Conservation (phyloP, 2,888 invertebrate species). For the Dasysyrphus albostriatus region DNA sequence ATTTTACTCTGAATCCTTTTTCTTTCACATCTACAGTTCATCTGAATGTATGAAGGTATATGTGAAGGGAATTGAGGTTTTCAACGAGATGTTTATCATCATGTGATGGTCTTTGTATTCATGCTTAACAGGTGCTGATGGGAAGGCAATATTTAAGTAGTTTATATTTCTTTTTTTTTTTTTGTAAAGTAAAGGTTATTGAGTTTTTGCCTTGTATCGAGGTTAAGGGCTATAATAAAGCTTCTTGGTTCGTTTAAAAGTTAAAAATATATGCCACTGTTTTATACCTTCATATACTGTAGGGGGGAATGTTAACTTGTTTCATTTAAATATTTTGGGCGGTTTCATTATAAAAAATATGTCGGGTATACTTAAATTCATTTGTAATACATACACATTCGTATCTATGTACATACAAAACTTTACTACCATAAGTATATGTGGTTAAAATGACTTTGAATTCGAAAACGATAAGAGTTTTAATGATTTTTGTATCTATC, state of each 20-base stretch:
- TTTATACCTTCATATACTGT: background rate
- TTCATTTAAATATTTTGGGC: background rate
- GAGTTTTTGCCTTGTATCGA: conserved; percentile 9
- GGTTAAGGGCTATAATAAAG: conserved; percentile 6
- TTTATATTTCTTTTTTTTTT: too few species aligned
- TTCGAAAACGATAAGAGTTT: too few species aligned
- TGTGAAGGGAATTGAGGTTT: conserved; percentile 48
- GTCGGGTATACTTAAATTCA: background rate
- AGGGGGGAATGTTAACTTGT: background rate
- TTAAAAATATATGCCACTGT: background rate
- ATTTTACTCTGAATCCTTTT: background rate
- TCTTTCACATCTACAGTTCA: background rate
- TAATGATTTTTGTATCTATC: too few species aligned
- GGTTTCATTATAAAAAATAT: conserved; percentile 1
- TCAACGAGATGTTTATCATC: conserved; percentile 50
- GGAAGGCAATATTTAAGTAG: conserved; percentile 19
- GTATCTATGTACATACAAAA: too few species aligned
- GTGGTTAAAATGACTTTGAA: too few species aligned
- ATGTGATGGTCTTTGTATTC: conserved; percentile 46
- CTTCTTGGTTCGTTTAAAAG: conserved; percentile 3
- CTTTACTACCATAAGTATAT: too few species aligned
- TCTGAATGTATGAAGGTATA: background rate
- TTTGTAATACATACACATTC: background rate
- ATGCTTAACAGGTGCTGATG: conserved; percentile 59
- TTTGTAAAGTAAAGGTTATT: background rate